Percentiles rank a stretch among this genome's conserved stretches.
Evolutionary conservation across 2,888 invertebrate genomes (phyloP).

Genomic region (Argyresthia albistria): DNA sequence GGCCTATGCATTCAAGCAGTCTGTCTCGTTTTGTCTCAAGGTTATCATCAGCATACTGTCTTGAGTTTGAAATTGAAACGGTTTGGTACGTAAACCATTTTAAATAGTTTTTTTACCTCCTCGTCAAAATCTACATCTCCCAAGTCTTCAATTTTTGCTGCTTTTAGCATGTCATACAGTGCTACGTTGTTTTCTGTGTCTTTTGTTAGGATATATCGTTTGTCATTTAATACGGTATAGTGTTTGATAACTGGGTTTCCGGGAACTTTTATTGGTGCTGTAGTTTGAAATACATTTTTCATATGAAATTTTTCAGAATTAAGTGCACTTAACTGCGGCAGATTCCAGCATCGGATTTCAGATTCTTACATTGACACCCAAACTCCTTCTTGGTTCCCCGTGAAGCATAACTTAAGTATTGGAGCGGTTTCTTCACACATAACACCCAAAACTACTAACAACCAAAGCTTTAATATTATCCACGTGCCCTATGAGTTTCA

Average conservation of each 20-base stretch:
- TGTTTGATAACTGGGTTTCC: slow-evolving; percentile 96
- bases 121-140: too few relatives aligned
- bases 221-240: slow-evolving; percentile 94
- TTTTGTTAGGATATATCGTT: slow-evolving; percentile 94
- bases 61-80: too few relatives aligned
- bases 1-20: too few relatives aligned
- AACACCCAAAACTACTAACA: slow-evolving; percentile 94
- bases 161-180: slow-evolving; percentile 93
- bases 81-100: too few relatives aligned
- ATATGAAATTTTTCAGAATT: slow-evolving; percentile 46
- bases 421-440: slow-evolving; percentile 96
- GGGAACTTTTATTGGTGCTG: slow-evolving; percentile 72
- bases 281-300: slow-evolving; percentile 71
- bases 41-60: too few relatives aligned
- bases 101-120: too few relatives aligned
- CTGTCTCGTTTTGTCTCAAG: too few relatives aligned
- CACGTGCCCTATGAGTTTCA: slow-evolving; percentile 97
- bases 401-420: slow-evolving; percentile 60
- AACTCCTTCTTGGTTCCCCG: slow-evolving; percentile 58
- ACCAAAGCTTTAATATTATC: slow-evolving; percentile 98
- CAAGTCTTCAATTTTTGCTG: too few relatives aligned
- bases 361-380: slow-evolving; percentile 77
- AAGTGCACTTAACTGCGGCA: slow-evolving; percentile 57
- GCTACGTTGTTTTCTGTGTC: slow-evolving; percentile 89
- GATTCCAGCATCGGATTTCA: slow-evolving; percentile 75